phyloP scores from a whole-genome alignment of 2,797 vertebrate genomes.

The Sarcoramphus papa region DNA sequence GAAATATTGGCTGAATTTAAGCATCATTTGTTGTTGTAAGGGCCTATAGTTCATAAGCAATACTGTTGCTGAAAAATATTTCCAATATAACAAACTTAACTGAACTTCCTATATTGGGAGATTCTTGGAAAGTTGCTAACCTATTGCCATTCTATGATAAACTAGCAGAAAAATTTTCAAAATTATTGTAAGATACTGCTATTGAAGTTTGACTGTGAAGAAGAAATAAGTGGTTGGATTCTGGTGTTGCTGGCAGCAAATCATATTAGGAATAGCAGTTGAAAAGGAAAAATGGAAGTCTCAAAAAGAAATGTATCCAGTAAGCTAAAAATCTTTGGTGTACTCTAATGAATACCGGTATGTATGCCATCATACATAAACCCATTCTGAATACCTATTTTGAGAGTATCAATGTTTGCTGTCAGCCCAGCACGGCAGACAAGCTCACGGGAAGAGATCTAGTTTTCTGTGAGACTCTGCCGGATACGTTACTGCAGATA shows the following conservation, averaged over 20 bases:
- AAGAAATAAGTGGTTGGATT: not conserved
- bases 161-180: not conserved
- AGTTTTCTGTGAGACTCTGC: not conserved
- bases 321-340: not conserved
- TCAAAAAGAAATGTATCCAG: not conserved
- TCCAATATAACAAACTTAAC: not conserved
- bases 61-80: not conserved
- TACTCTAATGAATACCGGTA: not conserved
- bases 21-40: not conserved
- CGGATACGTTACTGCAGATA: fast-evolving
- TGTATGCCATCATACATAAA: not conserved
- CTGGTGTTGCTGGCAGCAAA: not conserved
- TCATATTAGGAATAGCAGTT: not conserved
- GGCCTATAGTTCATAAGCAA: not conserved
- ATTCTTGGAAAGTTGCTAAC: not conserved
- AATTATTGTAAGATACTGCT: not conserved
- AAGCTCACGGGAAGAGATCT: not conserved
- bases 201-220: not conserved
- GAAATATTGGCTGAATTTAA: not conserved
- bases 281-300: not conserved
- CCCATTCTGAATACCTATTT: not conserved
- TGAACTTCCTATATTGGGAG: not conserved
- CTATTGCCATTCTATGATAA: not conserved
- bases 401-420: not conserved
- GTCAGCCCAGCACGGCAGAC: not conserved